Conservation (phyloP, 53 echinoderm and acorn worm species). For the Actinopyga echinites region DNA sequence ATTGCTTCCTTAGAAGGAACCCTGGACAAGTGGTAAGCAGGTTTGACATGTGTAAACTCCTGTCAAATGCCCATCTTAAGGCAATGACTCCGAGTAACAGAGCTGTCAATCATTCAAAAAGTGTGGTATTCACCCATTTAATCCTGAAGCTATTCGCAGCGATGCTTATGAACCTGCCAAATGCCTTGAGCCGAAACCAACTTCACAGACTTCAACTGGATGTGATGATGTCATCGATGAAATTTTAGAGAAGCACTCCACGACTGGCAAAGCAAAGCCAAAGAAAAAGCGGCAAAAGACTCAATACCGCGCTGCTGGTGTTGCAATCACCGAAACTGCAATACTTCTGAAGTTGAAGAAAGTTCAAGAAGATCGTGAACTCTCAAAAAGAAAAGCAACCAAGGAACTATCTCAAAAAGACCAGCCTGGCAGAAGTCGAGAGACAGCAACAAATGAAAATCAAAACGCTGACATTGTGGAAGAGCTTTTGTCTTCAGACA, state of each 20-base stretch:
- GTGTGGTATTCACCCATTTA: constrained; percentile 31
- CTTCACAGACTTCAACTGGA: not conserved
- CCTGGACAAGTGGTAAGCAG: not conserved
- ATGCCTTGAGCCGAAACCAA: not conserved
- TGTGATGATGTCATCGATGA: not conserved
- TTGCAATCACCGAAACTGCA: not conserved
- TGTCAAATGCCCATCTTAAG: constrained; percentile 23
- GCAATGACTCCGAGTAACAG: constrained; percentile 23
- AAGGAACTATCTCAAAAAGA: no score
- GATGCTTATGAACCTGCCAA: constrained; percentile 11
- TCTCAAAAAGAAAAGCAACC: no score
- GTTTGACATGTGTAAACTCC: constrained; percentile 30
- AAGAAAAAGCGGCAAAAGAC: not conserved
- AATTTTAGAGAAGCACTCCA: not conserved
- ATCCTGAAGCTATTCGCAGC: not conserved
- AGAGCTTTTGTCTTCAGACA: not conserved
- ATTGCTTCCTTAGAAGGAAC: constrained; percentile 20
- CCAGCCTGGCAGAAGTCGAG: no score
- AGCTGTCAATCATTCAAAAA: constrained; percentile 23
- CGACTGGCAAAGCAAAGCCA: not conserved
- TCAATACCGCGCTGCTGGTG: not conserved
- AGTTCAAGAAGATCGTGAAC: not conserved
- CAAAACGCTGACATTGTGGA: no score
- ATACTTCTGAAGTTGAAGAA: constrained; percentile 8
- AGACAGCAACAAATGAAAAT: no score